phyloP scores from a whole-genome alignment of 2,797 vertebrate species.

The Clarias laeviceps region DNA sequence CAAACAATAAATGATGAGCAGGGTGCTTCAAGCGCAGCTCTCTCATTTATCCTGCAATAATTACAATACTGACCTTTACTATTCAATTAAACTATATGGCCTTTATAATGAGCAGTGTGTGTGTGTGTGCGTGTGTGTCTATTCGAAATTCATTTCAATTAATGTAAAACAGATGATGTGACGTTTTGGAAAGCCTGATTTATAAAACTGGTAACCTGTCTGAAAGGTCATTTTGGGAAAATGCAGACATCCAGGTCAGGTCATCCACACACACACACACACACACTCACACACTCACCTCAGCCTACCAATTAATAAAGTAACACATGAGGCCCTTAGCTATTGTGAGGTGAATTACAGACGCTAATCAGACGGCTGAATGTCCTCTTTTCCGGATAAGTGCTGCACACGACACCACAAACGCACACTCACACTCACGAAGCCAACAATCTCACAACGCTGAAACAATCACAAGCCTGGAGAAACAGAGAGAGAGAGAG shows the following conservation, averaged over 20 bases:
- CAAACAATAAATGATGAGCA: constrained; percentile 61
- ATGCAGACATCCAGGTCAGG: constrained; percentile 33
- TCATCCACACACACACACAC: constrained; percentile 7
- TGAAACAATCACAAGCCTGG: constrained; percentile 13
- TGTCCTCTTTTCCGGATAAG: background rate
- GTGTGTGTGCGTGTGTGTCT: constrained; percentile 23
- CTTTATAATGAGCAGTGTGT: constrained; percentile 68
- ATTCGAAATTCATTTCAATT: constrained; percentile 46
- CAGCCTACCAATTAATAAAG: constrained; percentile 3
- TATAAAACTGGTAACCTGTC: constrained; percentile 56
- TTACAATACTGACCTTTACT: constrained; percentile 82
- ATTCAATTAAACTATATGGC: constrained; percentile 81
- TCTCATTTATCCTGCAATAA: constrained; percentile 83
- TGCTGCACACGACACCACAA: constrained; percentile 15
- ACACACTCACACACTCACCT: constrained; percentile 16
- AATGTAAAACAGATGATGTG: constrained; percentile 52
- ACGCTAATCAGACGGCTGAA: constrained; percentile 6
- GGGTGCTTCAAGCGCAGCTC: constrained; percentile 63
- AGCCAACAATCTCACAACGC: background rate
- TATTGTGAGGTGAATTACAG: constrained; percentile 30
- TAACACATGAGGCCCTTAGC: constrained; percentile 10
- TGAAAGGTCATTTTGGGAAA: constrained; percentile 50
- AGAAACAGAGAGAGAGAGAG: constrained; percentile 10
- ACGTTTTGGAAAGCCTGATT: constrained; percentile 53
- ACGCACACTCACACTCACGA: background rate